Conservation (phyloP, 2,113 vertebrate genomes). For the Riparia riparia region DNA sequence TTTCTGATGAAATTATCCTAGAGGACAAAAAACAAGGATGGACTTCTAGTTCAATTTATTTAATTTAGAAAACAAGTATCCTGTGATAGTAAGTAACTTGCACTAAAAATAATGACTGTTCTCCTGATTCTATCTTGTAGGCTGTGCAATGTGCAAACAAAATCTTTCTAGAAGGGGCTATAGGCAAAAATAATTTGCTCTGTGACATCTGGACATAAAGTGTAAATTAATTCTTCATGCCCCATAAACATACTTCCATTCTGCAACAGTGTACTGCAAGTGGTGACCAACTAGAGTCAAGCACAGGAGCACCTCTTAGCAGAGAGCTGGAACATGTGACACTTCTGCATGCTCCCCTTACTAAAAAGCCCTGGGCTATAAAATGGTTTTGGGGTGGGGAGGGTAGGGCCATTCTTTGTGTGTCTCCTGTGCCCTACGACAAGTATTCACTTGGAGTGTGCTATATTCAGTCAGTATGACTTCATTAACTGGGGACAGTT, state of each 20-base stretch:
- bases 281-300: neutral
- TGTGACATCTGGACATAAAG: neutral
- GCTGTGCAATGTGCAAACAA: neutral
- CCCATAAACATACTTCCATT: neutral
- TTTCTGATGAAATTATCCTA: neutral
- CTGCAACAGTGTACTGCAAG: neutral
- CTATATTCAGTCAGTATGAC: constrained; percentile 44
- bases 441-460: neutral
- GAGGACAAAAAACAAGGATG: neutral
- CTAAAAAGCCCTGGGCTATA: neutral
- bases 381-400: neutral
- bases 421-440: neutral
- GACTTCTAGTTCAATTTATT: neutral
- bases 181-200: neutral
- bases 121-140: neutral
- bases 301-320: constrained; percentile 23
- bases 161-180: neutral
- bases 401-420: neutral
- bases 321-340: neutral
- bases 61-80: neutral
- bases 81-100: neutral
- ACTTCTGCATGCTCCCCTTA: neutral
- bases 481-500: constrained; percentile 70
- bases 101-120: neutral
- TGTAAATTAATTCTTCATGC: neutral